Evolutionary conservation across 2,113 vertebrate genomes (phyloP), one percentile per base, ranked within the genome.

Genomic region (Cinclus cinclus): DNA sequence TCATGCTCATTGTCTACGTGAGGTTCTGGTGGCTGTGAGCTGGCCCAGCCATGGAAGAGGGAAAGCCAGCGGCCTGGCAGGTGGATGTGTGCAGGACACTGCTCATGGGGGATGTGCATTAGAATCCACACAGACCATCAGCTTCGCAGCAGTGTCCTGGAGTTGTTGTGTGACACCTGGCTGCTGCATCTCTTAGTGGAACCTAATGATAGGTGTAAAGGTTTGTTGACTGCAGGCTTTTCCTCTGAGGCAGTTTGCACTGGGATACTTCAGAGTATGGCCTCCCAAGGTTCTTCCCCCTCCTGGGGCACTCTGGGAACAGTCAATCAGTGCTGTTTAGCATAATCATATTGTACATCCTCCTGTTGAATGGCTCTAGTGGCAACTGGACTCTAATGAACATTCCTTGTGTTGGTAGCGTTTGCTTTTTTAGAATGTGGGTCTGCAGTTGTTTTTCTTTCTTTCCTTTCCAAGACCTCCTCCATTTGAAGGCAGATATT

Each of bases 1-100:
- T 99, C 97, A 99, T 99, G 99, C 94, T 99, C 93, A 99, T 99
- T 47, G 99, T 99, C 89, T 99, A 99, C 31, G 98, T 99, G 62
- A 98, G 99, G 60, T 99, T 99, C 98, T 99, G 99, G 99, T 99
- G 99, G 99, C 99, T 99, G 98, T 99, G 98, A 99, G 91, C 37
- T 19, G 10, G 73, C 46, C 75, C 85, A 41, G 92, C 76, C 52
- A 9, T 24, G 41, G 65, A 87, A 82, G 94, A 97, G 92, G 96
- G 96, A 96, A 92, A 97, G 82, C 81, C 62, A 28, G 94, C 86
- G 96, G 92, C 94, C 94, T 25, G 46, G 90, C 94, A 97, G 93
- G 95, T 95, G 89, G 96, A 47, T 92, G 89, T 96, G 96, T 97
- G 96, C 97, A 94, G 97, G 97, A 97, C 94, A 83, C 97, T 94